Evolutionary conservation across 2,888 invertebrate genomes (phyloP), one percentile per base, ranked within the genome.

Genomic region (Ommatoiulus sabulosus): DNA sequence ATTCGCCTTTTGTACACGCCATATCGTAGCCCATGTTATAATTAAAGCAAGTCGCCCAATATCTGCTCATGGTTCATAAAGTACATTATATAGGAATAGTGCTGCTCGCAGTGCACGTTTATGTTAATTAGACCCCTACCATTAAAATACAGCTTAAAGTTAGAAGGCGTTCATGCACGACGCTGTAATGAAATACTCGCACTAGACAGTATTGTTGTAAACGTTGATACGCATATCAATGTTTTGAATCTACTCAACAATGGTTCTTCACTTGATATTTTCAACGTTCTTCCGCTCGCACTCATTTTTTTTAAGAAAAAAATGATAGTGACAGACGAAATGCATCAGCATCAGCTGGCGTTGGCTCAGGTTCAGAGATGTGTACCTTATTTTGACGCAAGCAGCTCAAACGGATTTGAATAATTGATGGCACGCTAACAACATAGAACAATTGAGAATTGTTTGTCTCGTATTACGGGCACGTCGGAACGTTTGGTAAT

Each of bases 161-260:
- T 63, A 63, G 7, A 20, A 63, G 63, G 63, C 63, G 63, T 63
- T 63, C 63, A 63, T 63, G 63, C 63, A n/a, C 63, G 20, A 63
- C n/a, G 63, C 63, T 17, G 20, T 63, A 63, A 63, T 63, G 63
- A 63, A 63, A 63, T n/a, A 63, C 63, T 63, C n/a, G n/a, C 63
- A 63, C 63, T 63, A 63, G 20, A 7, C 63, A n/a, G 63, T 63
- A 63, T 63, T 63, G 63, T 63, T 63, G 63, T n/a, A 63, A 63
- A n/a, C 63, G 63, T 63, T 63, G 63, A 63, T 63, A 63, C n/a
- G 63, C 63, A 63, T 63, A 63, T 63, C 63, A 63, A 63, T 63
- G n/a, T 63, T n/a, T n/a, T n/a, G n/a, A n/a, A 15, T 63, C n/a
- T 17, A 63, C 17, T 63, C 20, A 63, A 63, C 63, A 63, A 63